Evolutionary conservation across 2,797 vertebrate species (phyloP).

Genomic region (Myotis findleyi): DNA sequence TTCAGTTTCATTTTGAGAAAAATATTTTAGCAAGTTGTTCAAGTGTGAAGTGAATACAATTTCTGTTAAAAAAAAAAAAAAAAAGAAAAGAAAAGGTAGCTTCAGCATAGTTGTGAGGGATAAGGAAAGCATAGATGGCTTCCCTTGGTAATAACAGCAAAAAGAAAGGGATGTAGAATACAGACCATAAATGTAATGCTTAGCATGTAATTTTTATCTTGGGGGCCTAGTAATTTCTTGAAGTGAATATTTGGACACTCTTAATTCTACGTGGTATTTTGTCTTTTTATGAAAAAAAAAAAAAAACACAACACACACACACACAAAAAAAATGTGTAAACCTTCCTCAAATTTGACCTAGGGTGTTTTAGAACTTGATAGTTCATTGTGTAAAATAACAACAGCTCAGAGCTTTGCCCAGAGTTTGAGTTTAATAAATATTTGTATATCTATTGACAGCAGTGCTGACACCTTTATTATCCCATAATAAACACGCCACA

Average conservation of each 20-base stretch:
- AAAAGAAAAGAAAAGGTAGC: not conserved
- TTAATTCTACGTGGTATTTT: slow-evolving; percentile 6
- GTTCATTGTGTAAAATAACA: slow-evolving; percentile 30
- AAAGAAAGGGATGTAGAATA: not conserved
- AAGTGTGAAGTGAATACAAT: not conserved
- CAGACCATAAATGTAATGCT: not conserved
- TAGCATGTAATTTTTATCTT: not conserved
- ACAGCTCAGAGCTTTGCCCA: not conserved
- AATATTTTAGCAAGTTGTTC: not conserved
- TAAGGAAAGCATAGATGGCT: not conserved
- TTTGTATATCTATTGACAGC: not conserved
- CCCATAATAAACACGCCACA: not conserved
- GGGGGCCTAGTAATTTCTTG: not conserved
- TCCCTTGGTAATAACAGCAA: not conserved
- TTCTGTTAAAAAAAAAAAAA: not conserved
- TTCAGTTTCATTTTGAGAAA: slow-evolving; percentile 25
- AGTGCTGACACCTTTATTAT: not conserved
- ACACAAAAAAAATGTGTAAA: not conserved
- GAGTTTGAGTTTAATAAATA: slow-evolving; percentile 28
- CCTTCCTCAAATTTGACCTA: not conserved
- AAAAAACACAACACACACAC: not conserved
- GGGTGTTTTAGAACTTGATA: not conserved
- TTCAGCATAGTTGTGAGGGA: not conserved
- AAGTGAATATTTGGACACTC: not conserved
- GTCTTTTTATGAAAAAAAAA: not conserved